Percentiles rank a stretch among this genome's conserved stretches.
phyloP scores from a whole-genome alignment of 2,113 vertebrate species.

The Esox niger region DNA sequence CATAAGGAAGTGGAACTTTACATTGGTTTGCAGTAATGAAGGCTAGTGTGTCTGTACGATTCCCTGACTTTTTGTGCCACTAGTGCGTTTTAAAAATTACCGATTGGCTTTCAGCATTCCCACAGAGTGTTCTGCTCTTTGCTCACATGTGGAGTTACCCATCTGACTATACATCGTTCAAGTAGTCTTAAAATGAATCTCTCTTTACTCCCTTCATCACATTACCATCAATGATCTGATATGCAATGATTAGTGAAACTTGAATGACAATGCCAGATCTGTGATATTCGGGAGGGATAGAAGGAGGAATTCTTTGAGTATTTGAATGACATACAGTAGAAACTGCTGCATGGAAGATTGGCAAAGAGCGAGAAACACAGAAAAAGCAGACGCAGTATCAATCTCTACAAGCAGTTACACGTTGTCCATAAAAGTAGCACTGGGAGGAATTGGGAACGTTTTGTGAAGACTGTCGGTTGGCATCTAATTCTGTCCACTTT shows the following conservation, averaged over 20 bases:
- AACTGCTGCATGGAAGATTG: slow-evolving; percentile 27
- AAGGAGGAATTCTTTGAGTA: too few species aligned
- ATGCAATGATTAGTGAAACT: too few species aligned
- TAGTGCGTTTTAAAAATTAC: slow-evolving; percentile 37
- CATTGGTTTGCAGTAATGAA: slow-evolving; percentile 66
- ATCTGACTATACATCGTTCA: slow-evolving; percentile 30
- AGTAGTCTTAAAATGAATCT: too few species aligned
- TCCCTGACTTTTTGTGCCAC: slow-evolving; percentile 47
- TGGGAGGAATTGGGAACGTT: slow-evolving; percentile 30
- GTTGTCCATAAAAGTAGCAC: slow-evolving; percentile 45
- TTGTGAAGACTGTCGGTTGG: too few species aligned
- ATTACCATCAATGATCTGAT: too few species aligned
- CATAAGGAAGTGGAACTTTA: slow-evolving; percentile 55
- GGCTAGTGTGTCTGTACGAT: slow-evolving; percentile 48
- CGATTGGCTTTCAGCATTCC: slow-evolving; percentile 27
- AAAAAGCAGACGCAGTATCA: slow-evolving; percentile 38
- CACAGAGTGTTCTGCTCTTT: slow-evolving; percentile 10
- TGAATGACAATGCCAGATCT: too few species aligned
- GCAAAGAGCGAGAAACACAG: slow-evolving; percentile 40
- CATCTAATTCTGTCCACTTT: slow-evolving; percentile 27
- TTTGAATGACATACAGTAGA: background rate
- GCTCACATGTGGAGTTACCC: slow-evolving; percentile 23
- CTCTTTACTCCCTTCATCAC: background rate
- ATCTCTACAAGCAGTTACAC: slow-evolving; percentile 39
- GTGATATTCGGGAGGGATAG: too few species aligned